Evolutionary conservation across 2,797 vertebrate species (phyloP).

Genomic region (Mus caroli): DNA sequence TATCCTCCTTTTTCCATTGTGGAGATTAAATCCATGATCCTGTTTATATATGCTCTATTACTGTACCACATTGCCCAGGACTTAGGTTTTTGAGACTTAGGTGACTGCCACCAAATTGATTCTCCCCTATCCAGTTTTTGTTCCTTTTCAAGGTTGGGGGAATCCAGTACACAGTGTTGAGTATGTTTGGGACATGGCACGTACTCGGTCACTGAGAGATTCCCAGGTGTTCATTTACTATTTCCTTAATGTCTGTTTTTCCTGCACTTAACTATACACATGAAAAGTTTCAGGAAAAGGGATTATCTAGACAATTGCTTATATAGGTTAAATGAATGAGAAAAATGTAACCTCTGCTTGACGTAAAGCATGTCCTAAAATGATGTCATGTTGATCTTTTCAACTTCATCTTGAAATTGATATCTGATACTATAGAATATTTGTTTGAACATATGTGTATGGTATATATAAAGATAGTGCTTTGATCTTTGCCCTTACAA

Average conservation of each 20-base stretch:
- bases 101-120: neutral
- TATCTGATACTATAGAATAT: neutral
- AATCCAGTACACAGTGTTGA: neutral
- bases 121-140: neutral
- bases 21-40: neutral
- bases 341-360: neutral
- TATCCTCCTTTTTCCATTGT: neutral
- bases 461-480: neutral
- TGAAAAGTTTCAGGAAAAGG: slow-evolving; percentile 5
- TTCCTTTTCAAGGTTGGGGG: neutral
- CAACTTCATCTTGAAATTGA: neutral
- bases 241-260: neutral
- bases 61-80: neutral
- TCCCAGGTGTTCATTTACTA: neutral
- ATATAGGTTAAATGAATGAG: neutral
- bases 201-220: neutral
- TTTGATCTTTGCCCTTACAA: neutral
- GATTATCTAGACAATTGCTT: neutral
- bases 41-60: neutral
- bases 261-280: neutral
- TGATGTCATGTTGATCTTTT: neutral
- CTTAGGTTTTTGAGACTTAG: neutral
- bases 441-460: neutral
- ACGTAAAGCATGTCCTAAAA: neutral
- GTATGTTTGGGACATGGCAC: neutral